Conservation (phyloP, 2,113 vertebrate genomes). For the Maccullochella peelii region DNA sequence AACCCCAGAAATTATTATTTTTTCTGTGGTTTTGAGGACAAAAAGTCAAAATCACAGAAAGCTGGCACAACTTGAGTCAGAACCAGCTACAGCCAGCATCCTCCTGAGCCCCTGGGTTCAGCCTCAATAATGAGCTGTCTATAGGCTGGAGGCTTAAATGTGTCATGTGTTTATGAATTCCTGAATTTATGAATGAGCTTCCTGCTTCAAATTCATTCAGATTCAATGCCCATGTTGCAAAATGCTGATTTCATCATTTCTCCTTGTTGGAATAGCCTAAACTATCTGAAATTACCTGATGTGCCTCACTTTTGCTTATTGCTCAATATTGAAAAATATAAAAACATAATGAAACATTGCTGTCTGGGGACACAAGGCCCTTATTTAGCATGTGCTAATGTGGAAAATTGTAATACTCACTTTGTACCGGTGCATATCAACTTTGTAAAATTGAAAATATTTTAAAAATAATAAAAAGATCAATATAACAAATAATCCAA, state of each 20-base stretch:
- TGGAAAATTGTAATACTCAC: not conserved
- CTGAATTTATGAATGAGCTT: too few species aligned
- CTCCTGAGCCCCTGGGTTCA: slow-evolving; percentile 52
- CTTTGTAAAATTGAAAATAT: not conserved
- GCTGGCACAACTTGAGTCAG: slow-evolving; percentile 58
- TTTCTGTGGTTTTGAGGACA: slow-evolving; percentile 24
- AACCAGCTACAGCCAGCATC: slow-evolving; percentile 30
- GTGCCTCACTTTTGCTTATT: not conserved
- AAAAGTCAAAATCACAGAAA: slow-evolving; percentile 36
- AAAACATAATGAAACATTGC: not conserved
- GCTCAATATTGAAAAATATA: not conserved
- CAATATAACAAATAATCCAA: not conserved
- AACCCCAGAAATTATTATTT: not conserved
- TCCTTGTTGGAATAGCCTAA: not conserved
- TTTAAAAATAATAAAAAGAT: not conserved
- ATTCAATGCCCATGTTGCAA: slow-evolving; percentile 14
- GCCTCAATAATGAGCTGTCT: slow-evolving; percentile 44
- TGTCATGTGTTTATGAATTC: slow-evolving; percentile 44
- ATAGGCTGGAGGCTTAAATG: slow-evolving; percentile 28
- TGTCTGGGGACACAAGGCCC: not conserved
- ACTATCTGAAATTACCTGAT: slow-evolving; percentile 1
- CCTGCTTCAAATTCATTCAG: not conserved
- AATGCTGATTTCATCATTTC: slow-evolving; percentile 8
- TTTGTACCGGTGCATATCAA: not conserved
- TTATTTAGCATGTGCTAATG: not conserved